Conservation (phyloP, 2,797 vertebrate species). For the Erithacus rubecula region DNA sequence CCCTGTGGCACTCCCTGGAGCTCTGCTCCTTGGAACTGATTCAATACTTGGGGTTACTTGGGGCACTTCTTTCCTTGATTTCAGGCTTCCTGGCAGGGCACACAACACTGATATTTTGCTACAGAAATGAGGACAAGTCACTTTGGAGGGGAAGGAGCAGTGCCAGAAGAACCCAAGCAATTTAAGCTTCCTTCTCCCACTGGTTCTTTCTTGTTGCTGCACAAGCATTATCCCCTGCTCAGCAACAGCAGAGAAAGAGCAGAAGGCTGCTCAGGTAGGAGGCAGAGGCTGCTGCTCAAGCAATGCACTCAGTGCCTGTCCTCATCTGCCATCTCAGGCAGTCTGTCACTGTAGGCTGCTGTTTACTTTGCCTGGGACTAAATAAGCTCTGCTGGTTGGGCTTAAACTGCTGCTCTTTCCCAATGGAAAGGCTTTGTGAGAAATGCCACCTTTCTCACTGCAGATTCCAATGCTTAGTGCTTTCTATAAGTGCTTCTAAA, state of each 20-base stretch:
- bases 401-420: background rate
- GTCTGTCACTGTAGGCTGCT: background rate
- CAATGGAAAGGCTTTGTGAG: background rate
- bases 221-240: background rate
- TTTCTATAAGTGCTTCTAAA: background rate
- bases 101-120: background rate
- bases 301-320: background rate
- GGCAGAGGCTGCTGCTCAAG: slow-evolving; percentile 7
- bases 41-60: background rate
- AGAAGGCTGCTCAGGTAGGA: slow-evolving; percentile 54
- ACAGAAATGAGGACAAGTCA: background rate
- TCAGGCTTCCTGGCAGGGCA: background rate
- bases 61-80: background rate
- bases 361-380: background rate
- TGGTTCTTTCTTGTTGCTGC: slow-evolving; percentile 4
- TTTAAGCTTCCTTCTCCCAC: slow-evolving; percentile 8
- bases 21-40: background rate
- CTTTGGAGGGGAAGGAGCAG: background rate
- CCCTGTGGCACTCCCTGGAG: background rate
- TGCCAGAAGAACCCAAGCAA: background rate
- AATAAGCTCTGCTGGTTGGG: background rate
- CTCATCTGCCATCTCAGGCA: slow-evolving; percentile 40
- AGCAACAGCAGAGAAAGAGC: background rate
- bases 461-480: background rate
- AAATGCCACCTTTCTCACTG: background rate